Base-by-base conservation (phyloP, 2,888 invertebrate genomes). In the Parnassius orleans region DNA sequence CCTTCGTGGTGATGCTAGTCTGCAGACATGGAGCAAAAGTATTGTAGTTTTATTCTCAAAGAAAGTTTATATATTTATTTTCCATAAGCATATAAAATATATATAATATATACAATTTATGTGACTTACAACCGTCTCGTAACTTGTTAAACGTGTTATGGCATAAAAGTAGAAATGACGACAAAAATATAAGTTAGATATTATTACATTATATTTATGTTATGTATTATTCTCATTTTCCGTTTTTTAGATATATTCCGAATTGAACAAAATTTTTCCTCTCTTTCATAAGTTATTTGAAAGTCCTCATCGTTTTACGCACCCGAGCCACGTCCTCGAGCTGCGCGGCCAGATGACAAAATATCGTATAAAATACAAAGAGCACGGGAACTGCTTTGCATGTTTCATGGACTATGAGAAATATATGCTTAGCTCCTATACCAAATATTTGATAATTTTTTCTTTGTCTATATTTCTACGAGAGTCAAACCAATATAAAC, bases 311-410 rank as follows among this genome's bases (percentile, higher is more conserved):
- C 68, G 71, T 66, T 74, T 83, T 81, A 80, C 81, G 81, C 77
- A 85, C 68, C 64, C 86, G 71, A 64, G 65, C 76, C 85, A 84
- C 86, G 86, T 84, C 67, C 78, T 65, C 68, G 65, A 65, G 69
- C 71, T 75, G 78, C 77, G 77, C 78, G 78, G 79, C 75, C 79
- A 81, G 80, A 86, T 84, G 85, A 84, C 86, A 86, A 86, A 85
- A 84, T 78, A 77, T 80, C 79, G 77, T 76, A 81, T 84, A 81
- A 85, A 84, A 84, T 82, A 84, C 83, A 78, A 77, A 72, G 69
- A 71, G 76, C 72, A 77, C 80, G 75, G 71, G 72, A 68, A 66
- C 69, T 70, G 73, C 64, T 76, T 72, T 85, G 84, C 81, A 86
- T 85, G 72, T 83, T 86, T 84, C 78, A 86, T 84, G 76, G 73